A percentile compares a stretch with the other conserved stretches of the same genome.
phyloP scores from a whole-genome alignment of 2,113 vertebrate genomes.

The Mionectes macconnelli region DNA sequence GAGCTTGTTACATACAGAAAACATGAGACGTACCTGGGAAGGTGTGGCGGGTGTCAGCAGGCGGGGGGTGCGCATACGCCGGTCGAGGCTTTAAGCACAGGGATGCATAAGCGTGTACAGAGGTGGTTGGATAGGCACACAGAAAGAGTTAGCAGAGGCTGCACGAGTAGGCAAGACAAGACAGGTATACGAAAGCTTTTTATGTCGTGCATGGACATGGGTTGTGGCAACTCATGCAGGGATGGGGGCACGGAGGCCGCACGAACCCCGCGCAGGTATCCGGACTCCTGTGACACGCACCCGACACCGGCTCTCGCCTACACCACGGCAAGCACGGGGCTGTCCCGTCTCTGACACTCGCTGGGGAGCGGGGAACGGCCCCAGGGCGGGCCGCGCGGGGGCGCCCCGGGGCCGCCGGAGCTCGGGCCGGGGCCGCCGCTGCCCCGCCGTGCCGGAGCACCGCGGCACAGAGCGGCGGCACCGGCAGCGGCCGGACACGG shows the following conservation, averaged over 20 bases:
- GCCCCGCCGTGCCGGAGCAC: background rate
- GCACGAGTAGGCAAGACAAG: background rate
- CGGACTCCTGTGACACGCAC: accelerated
- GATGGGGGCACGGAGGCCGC: background rate
- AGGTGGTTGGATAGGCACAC: background rate
- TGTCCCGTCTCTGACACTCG: background rate
- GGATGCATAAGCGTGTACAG: background rate
- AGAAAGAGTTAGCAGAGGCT: background rate
- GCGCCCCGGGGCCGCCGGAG: background rate
- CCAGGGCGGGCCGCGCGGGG: background rate
- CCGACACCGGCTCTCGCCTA: background rate
- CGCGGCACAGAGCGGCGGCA: background rate
- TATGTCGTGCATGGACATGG: background rate
- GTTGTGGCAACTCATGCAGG: background rate
- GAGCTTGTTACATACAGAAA: background rate
- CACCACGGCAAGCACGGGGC: background rate
- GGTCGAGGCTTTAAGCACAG: background rate
- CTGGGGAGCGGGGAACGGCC: background rate
- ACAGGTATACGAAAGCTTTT: background rate
- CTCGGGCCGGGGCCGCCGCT: background rate
- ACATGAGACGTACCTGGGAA: background rate
- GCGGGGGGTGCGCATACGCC: accelerated
- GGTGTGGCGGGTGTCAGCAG: background rate
- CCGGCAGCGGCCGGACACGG: background rate
- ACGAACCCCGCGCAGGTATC: background rate